Percentiles rank a stretch among this genome's conserved stretches.
Conservation (phyloP, 2,888 invertebrate species). For the Geophilus truncorum region DNA sequence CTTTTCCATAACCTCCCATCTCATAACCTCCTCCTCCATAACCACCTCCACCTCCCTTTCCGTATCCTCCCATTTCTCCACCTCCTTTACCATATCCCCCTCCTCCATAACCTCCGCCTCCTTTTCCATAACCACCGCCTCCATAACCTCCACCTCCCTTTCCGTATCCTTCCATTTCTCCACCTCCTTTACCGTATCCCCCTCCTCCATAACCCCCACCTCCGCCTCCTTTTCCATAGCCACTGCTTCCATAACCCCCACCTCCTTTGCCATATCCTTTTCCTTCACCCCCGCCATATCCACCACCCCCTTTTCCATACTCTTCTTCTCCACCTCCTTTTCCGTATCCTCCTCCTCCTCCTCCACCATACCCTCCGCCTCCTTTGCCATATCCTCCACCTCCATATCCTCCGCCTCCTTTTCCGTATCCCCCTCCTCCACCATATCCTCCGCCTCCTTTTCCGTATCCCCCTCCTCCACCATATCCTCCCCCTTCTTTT, state of each 20-base stretch:
- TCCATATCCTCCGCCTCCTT: not conserved
- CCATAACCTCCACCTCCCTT: not conserved
- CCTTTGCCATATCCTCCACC: not conserved
- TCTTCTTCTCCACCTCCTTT: not conserved
- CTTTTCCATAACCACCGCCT: not conserved
- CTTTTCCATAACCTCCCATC: not conserved
- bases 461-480: not conserved
- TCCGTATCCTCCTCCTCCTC: not conserved
- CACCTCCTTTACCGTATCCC: not conserved
- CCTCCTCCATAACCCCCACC: not conserved
- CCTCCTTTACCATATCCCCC: not conserved
- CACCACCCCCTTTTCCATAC: not conserved
- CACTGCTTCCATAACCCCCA: not conserved
- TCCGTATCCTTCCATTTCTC: not conserved
- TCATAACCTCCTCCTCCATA: not conserved
- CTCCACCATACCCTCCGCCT: not conserved
- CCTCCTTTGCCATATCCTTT: not conserved
- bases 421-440: constrained; percentile 14
- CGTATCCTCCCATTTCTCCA: not conserved
- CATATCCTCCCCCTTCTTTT: not conserved
- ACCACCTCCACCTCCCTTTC: not conserved
- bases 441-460: not conserved
- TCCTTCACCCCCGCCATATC: not conserved
- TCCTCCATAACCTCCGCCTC: not conserved
- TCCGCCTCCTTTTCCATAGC: not conserved